A percentile compares a stretch with the other conserved stretches of the same genome.
These are phyloP conservation scores for Leptodirus hochenwartii DNA, from an alignment of 2,888 invertebrate genomes.

Conservation along the genomic window DNA sequence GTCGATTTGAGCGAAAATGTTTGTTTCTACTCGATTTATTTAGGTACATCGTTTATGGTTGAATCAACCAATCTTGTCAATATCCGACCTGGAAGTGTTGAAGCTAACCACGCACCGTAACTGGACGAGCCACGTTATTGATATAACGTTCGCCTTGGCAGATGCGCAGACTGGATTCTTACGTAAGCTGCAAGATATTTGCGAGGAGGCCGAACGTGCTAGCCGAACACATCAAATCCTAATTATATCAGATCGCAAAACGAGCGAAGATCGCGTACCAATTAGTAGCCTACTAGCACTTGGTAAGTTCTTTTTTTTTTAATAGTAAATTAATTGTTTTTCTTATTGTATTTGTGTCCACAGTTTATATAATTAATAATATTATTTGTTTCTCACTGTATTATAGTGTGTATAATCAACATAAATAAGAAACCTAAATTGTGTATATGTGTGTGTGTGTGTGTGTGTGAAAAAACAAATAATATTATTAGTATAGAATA, in stretches of 20 bases:
- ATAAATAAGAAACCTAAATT: no score
- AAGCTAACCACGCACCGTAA: conserved; percentile 67
- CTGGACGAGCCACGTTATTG: conserved; percentile 68
- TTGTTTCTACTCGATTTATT: conserved; percentile 4
- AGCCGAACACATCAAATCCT: conserved; percentile 51
- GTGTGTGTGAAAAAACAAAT: no score
- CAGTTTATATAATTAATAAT: conserved; percentile 2
- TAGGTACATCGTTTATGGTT: conserved; percentile 71
- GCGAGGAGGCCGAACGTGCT: conserved; percentile 64
- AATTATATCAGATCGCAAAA: conserved; percentile 64
- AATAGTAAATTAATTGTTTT: no score
- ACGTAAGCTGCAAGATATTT: conserved; percentile 61
- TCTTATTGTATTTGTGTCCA: conserved; percentile 2
- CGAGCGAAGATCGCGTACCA: conserved; percentile 45
- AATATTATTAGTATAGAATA: no score
- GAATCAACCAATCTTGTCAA: conserved; percentile 83
- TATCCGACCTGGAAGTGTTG: conserved; percentile 76
- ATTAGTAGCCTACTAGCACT: conserved; percentile 69
- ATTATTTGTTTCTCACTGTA: background rate
- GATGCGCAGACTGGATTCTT: conserved; percentile 61
- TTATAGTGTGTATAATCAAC: no score
- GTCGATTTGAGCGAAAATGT: background rate
- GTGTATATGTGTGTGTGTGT: no score
- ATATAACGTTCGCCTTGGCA: conserved; percentile 67
- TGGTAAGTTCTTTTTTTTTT: conserved; percentile 31